These are phyloP conservation scores for Macropus fuliginosus DNA, from an alignment of 2,797 vertebrate species.

Conservation along the genomic window DNA sequence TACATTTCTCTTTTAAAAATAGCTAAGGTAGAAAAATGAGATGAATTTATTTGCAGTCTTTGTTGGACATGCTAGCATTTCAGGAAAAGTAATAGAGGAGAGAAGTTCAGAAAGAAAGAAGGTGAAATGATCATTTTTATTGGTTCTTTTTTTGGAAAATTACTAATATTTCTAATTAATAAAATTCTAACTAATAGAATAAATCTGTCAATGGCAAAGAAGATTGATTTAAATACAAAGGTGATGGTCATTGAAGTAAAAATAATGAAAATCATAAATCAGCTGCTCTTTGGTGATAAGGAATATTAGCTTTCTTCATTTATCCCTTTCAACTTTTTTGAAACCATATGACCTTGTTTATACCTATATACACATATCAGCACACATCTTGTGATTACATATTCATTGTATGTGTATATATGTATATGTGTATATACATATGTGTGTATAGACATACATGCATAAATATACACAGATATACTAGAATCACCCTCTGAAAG, in stretches of 20 bases:
- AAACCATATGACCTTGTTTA: slow-evolving; percentile 35
- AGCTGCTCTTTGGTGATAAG: slow-evolving; percentile 30
- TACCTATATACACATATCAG: no score
- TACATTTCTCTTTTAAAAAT: slow-evolving; percentile 67
- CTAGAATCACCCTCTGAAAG: not conserved
- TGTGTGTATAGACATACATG: no score
- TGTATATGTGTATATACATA: no score
- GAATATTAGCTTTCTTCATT: slow-evolving; percentile 42
- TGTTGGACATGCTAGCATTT: slow-evolving; percentile 52
- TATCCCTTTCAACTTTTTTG: slow-evolving; percentile 45
- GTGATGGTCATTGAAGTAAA: slow-evolving; percentile 61
- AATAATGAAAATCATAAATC: slow-evolving; percentile 72
- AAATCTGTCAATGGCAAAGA: slow-evolving; percentile 63
- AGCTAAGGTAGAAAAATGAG: slow-evolving; percentile 56
- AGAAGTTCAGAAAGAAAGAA: slow-evolving; percentile 39
- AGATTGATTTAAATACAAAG: slow-evolving; percentile 70
- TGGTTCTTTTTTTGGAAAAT: slow-evolving; percentile 58
- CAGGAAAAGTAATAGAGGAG: slow-evolving; percentile 56
- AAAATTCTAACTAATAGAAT: not conserved
- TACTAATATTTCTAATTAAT: slow-evolving; percentile 32
- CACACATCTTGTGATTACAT: not conserved
- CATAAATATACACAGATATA: not conserved
- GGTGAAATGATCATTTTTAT: slow-evolving; percentile 3
- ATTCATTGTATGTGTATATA: no score
- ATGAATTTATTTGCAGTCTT: slow-evolving; percentile 76